phyloP scores from a whole-genome alignment of 2,888 invertebrate species.

The Drosophila austrosaltans region DNA sequence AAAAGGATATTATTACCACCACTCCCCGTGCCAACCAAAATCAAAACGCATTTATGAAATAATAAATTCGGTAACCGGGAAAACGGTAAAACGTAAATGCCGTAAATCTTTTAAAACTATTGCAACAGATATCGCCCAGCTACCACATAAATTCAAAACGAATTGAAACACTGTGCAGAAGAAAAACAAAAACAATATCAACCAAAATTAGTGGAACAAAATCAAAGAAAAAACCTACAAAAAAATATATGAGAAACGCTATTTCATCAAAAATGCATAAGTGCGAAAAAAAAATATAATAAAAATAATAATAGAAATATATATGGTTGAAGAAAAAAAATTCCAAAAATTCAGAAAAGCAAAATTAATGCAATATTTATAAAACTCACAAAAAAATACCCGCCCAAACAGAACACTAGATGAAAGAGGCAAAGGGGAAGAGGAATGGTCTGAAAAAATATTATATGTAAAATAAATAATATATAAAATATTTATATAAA shows the following conservation, averaged over 20 bases:
- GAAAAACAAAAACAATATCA: constrained; percentile 34
- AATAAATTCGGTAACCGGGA: constrained; percentile 40
- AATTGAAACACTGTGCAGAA: constrained; percentile 15
- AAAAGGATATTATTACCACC: neutral
- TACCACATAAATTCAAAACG: constrained; percentile 45
- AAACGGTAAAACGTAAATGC: constrained; percentile 43
- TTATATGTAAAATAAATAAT: constrained; percentile 76
- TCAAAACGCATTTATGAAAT: constrained; percentile 50
- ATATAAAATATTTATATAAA: constrained; percentile 78
- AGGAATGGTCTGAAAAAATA: constrained; percentile 30
- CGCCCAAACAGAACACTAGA: neutral
- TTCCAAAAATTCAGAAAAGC: constrained; percentile 56
- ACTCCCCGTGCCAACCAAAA: constrained; percentile 13
- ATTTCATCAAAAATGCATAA: constrained; percentile 77
- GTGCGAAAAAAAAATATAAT: constrained; percentile 39
- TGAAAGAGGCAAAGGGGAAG: constrained; percentile 12
- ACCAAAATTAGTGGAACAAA: constrained; percentile 67
- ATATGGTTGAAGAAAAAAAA: constrained; percentile 22
- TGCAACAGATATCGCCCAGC: constrained; percentile 36
- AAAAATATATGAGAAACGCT: constrained; percentile 19
- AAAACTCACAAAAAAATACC: constrained; percentile 43
- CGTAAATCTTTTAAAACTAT: constrained; percentile 52
- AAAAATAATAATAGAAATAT: constrained; percentile 28
- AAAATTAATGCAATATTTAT: constrained; percentile 75
- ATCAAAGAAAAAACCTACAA: constrained; percentile 53